Evolutionary conservation across 2,113 vertebrate genomes (phyloP).

Genomic region (Monarcha castaneiventris): DNA sequence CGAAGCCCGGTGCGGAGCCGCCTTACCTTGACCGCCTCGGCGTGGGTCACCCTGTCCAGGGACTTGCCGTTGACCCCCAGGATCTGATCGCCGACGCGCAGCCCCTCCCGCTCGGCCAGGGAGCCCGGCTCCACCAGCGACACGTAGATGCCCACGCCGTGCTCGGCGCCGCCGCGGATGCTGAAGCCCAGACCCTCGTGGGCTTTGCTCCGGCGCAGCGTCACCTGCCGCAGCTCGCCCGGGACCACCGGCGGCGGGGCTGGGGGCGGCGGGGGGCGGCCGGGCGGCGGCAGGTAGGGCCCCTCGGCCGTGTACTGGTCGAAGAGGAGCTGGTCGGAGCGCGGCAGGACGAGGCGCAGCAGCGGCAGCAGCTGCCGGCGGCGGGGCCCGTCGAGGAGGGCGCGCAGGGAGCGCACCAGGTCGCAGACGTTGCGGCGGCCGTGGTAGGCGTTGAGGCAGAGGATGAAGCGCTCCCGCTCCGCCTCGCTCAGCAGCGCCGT

Average conservation of each 20-base stretch:
- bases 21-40: constrained; percentile 92
- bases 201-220: constrained; percentile 88
- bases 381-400: constrained; percentile 88
- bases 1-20: neutral
- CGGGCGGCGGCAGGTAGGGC: constrained; percentile 79
- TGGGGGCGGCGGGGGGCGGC: constrained; percentile 58
- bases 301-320: constrained; percentile 96
- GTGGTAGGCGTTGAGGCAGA: constrained; percentile 95
- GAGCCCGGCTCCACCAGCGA: constrained; percentile 95
- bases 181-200: constrained; percentile 96
- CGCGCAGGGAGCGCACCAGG: constrained; percentile 90
- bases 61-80: constrained; percentile 92
- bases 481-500: constrained; percentile 88
- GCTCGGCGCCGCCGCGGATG: constrained; percentile 94
- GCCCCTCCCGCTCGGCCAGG: constrained; percentile 90
- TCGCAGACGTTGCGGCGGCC: constrained; percentile 95
- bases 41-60: constrained; percentile 89
- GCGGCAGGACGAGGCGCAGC: constrained; percentile 92
- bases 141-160: constrained; percentile 95
- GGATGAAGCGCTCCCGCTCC: constrained; percentile 94
- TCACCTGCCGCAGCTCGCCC: constrained; percentile 85
- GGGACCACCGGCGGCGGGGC: neutral
- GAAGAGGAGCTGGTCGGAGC: constrained; percentile 95
- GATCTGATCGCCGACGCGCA: constrained; percentile 93
- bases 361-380: constrained; percentile 93